phyloP scores from a whole-genome alignment of 1,140 invertebrate species.

The Caenorhabditis inopinata region DNA sequence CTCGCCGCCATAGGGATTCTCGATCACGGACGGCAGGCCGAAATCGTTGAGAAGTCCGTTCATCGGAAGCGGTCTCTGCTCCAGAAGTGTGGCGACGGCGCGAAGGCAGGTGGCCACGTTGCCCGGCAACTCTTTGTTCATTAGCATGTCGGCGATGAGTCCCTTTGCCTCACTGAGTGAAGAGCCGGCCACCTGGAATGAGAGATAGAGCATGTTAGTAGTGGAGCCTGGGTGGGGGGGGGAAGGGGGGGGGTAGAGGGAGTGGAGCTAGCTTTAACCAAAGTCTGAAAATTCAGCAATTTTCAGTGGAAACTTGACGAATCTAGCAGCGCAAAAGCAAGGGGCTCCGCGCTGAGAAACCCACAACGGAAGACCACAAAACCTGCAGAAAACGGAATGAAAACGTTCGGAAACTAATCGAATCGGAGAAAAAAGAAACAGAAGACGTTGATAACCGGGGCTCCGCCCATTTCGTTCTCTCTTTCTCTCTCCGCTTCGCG shows the following conservation, averaged over 20 bases:
- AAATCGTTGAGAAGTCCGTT: constrained; percentile 27
- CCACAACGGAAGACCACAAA: no score
- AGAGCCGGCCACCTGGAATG: constrained; percentile 23
- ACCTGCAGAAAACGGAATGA: neutral
- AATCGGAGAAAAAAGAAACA: constrained; percentile 11
- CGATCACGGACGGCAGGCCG: constrained; percentile 41
- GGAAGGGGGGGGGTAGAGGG: no score
- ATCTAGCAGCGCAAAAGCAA: no score
- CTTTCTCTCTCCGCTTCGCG: no score
- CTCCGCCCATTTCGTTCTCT: constrained; percentile 17
- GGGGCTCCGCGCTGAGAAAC: no score
- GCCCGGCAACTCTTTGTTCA: constrained; percentile 44
- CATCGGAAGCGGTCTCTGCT: neutral
- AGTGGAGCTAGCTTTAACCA: no score
- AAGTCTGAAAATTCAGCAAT: no score
- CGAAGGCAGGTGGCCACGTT: constrained; percentile 49
- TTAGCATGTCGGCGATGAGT: constrained; percentile 45
- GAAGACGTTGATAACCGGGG: no score
- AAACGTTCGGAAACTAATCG: constrained; percentile 5
- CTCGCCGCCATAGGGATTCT: constrained; percentile 45
- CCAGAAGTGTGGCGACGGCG: constrained; percentile 42
- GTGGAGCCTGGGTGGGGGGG: no score
- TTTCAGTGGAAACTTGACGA: no score
- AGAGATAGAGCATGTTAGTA: no score
- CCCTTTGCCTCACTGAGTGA: constrained; percentile 47